A percentile compares a stretch with the other conserved stretches of the same genome.
These are phyloP conservation scores for Nymphalis c-album DNA, from an alignment of 2,888 invertebrate species.

Conservation along the genomic window DNA sequence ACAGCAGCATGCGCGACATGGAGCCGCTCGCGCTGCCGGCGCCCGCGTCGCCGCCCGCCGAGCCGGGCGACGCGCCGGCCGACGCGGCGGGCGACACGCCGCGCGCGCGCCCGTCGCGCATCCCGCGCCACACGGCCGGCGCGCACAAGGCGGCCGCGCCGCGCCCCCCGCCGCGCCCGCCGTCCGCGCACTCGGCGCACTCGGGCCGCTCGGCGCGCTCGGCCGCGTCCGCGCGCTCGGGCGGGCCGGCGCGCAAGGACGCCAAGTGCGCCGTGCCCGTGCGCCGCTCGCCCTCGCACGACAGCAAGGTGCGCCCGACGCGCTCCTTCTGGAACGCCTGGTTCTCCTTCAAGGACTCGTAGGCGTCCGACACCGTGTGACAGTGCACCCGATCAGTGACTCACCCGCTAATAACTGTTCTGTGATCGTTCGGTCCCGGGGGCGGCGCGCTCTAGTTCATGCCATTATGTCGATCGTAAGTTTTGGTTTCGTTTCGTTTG, in stretches of 20 bases:
- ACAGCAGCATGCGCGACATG: conserved; percentile 71
- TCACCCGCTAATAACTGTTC: conserved; percentile 35
- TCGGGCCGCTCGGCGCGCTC: conserved; percentile 59
- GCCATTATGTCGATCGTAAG: conserved; percentile 81
- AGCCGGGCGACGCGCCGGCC: not conserved
- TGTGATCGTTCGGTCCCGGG: conserved; percentile 27
- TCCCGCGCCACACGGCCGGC: conserved; percentile 47
- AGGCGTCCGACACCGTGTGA: conserved; percentile 55
- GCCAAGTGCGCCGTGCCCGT: conserved; percentile 52
- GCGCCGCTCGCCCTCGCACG: conserved; percentile 61
- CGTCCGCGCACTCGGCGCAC: conserved; percentile 59
- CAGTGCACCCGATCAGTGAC: conserved; percentile 53
- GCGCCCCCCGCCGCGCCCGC: conserved; percentile 51
- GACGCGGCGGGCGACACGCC: conserved; percentile 60
- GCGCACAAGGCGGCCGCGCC: conserved; percentile 58
- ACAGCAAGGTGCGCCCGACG: conserved; percentile 87
- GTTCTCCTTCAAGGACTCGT: conserved; percentile 78
- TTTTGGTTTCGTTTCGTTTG: conserved; percentile 54
- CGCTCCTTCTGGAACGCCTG: conserved; percentile 85
- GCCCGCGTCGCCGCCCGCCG: conserved; percentile 60
- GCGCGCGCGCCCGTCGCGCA: conserved; percentile 80
- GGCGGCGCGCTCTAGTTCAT: conserved; percentile 51
- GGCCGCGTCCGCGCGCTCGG: conserved; percentile 61
- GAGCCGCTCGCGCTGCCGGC: conserved; percentile 67
- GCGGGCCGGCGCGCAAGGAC: conserved; percentile 42